Conservation (phyloP, 2,113 vertebrate species). For the Burhinus oedicnemus region DNA sequence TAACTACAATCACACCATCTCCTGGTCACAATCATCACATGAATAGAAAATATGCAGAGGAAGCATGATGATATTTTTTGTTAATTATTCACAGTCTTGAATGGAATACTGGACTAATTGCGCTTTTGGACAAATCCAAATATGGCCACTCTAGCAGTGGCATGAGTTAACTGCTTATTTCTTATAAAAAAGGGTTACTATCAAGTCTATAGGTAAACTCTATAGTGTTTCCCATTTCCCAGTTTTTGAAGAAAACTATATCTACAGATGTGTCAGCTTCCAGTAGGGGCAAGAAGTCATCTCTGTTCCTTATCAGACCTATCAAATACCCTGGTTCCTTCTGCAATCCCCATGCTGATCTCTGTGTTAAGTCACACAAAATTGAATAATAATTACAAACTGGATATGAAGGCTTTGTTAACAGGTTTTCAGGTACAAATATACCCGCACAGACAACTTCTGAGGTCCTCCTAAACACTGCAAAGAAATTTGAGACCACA, state of each 20-base stretch:
- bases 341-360: neutral
- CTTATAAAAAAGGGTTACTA: neutral
- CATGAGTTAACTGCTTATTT: neutral
- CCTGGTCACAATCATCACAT: neutral
- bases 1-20: neutral
- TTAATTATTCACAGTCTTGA: neutral
- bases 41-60: neutral
- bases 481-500: neutral
- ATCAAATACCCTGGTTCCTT: neutral
- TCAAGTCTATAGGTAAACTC: neutral
- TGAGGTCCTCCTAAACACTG: neutral
- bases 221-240: neutral
- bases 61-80: neutral
- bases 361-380: neutral
- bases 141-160: neutral
- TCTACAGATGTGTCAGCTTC: neutral
- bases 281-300: neutral
- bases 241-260: neutral
- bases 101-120: neutral
- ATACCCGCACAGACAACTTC: neutral
- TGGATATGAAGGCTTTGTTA: neutral
- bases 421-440: neutral
- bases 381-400: neutral
- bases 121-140: neutral
- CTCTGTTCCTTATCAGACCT: neutral